Evolutionary conservation across 2,888 invertebrate genomes (phyloP).

Genomic region (Coremacera marginata): DNA sequence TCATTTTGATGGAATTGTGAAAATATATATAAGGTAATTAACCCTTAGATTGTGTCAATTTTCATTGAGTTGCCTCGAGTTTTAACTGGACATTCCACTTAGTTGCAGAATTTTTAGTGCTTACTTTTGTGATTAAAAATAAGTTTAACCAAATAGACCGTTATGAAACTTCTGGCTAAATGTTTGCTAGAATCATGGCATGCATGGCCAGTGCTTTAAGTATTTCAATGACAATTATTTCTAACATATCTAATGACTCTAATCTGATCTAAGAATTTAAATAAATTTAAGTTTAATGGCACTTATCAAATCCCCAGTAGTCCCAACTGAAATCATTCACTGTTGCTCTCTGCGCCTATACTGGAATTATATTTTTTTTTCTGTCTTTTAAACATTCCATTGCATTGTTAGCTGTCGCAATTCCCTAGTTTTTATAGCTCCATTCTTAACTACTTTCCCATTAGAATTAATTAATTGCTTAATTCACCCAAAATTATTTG

Average conservation of each 20-base stretch:
- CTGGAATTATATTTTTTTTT: neutral
- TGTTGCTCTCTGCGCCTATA: neutral
- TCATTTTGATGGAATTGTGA: constrained; percentile 35
- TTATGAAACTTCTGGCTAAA: too few species aligned
- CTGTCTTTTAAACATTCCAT: neutral
- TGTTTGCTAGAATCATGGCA: too few species aligned
- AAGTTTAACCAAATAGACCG: too few species aligned
- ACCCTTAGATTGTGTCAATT: constrained; percentile 53
- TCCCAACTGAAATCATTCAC: neutral
- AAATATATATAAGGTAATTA: constrained; percentile 52
- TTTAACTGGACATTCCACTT: constrained; percentile 11
- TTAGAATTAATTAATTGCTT: constrained; percentile 47
- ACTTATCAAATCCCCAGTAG: too few species aligned
- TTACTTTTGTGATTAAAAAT: too few species aligned
- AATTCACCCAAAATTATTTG: constrained; percentile 43
- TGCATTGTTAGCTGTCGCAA: neutral
- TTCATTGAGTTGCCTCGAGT: constrained; percentile 44
- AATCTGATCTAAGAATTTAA: too few species aligned
- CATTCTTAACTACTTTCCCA: constrained; percentile 38
- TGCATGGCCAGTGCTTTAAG: too few species aligned
- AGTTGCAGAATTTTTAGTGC: neutral
- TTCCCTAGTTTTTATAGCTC: neutral
- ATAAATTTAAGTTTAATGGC: too few species aligned
- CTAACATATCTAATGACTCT: too few species aligned
- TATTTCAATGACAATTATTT: too few species aligned